Conservation (phyloP, 2,888 invertebrate species). For the Pecten maximus region DNA sequence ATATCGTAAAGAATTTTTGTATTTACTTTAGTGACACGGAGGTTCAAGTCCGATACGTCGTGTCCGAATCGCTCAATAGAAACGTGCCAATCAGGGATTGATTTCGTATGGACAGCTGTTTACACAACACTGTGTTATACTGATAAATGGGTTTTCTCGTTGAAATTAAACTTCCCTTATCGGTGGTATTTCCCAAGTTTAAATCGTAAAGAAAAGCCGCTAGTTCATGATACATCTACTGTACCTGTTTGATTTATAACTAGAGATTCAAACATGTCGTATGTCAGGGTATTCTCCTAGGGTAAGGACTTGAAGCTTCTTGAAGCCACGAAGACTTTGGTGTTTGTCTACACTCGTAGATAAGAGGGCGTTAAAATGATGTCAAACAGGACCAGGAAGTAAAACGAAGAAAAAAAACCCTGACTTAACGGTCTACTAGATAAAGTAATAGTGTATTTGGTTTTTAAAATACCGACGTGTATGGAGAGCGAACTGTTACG, state of each 20-base stretch:
- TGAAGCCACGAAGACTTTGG: neutral
- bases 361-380: neutral
- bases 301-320: neutral
- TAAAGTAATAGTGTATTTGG: neutral
- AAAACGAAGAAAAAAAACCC: neutral
- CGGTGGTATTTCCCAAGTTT: neutral
- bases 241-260: neutral
- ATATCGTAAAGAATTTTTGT: neutral
- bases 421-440: neutral
- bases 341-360: neutral
- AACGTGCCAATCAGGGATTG: neutral
- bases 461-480: no score
- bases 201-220: neutral
- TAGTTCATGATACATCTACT: neutral
- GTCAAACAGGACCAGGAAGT: neutral
- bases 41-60: neutral
- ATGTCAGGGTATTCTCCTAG: neutral
- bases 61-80: neutral
- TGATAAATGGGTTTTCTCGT: neutral
- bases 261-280: neutral
- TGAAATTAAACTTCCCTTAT: constrained; percentile 30
- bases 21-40: neutral
- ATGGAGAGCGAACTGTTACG: no score
- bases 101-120: neutral
- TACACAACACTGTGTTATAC: neutral